Evolutionary conservation across 2,797 vertebrate genomes (phyloP).

Genomic region (Microcaecilia unicolor): DNA sequence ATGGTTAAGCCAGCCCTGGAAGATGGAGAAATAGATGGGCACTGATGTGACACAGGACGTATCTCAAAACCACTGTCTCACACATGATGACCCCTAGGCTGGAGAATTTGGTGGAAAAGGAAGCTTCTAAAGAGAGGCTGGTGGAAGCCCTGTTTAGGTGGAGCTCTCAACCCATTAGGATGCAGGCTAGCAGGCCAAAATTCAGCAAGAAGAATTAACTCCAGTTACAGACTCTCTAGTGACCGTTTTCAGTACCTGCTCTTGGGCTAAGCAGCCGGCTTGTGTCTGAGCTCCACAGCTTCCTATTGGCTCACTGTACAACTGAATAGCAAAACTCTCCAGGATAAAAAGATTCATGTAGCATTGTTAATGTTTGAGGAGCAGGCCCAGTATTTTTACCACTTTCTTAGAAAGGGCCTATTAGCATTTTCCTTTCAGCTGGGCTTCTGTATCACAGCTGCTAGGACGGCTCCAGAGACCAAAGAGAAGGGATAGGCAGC

Average conservation of each 20-base stretch:
- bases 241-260: not conserved
- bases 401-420: constrained; percentile 27
- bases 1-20: too few relatives aligned
- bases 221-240: too few relatives aligned
- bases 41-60: too few relatives aligned
- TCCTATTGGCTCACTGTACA: constrained; percentile 1
- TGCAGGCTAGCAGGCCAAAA: too few relatives aligned
- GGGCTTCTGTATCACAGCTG: constrained; percentile 45
- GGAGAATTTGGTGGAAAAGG: not conserved
- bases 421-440: constrained; percentile 58
- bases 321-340: constrained; percentile 10
- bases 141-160: too few relatives aligned
- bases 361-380: constrained; percentile 21
- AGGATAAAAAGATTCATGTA: constrained; percentile 1
- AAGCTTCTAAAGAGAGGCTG: not conserved
- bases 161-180: too few relatives aligned
- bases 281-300: not conserved
- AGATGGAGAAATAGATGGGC: too few relatives aligned
- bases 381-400: constrained; percentile 18
- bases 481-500: constrained; percentile 31
- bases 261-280: not conserved
- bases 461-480: constrained; percentile 43
- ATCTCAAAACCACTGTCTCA: too few relatives aligned
- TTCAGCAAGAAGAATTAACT: too few relatives aligned
- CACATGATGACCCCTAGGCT: too few relatives aligned